Conservation (phyloP, 2,888 invertebrate genomes). For the Tenthredo mesomela region DNA sequence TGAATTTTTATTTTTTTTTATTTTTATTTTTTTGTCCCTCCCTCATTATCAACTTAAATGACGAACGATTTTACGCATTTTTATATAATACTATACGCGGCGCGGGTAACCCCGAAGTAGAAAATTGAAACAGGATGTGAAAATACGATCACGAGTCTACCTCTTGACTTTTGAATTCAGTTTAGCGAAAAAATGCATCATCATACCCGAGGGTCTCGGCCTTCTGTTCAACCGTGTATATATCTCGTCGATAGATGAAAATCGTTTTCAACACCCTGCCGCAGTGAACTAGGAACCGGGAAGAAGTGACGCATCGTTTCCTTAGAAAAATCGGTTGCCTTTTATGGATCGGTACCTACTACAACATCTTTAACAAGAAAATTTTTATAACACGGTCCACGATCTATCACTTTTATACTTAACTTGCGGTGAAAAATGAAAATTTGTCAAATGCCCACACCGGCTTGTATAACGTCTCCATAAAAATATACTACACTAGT, state of each 20-base stretch:
- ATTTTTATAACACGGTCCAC: constrained; percentile 53
- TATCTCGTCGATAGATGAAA: constrained; percentile 44
- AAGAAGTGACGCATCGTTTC: constrained; percentile 52
- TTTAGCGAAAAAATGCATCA: constrained; percentile 41
- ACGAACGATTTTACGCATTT: constrained; percentile 22
- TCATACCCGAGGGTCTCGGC: constrained; percentile 41
- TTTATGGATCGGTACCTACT: constrained; percentile 22
- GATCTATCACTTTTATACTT: constrained; percentile 44
- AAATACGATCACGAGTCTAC: constrained; percentile 7
- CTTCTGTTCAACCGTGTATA: constrained; percentile 32
- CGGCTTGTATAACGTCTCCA: constrained; percentile 69
- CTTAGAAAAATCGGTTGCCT: constrained; percentile 48
- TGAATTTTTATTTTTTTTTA: neutral
- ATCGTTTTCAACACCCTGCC: constrained; percentile 49
- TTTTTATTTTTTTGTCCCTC: neutral
- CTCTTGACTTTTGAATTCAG: constrained; percentile 44
- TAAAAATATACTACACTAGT: constrained; percentile 61
- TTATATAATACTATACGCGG: neutral
- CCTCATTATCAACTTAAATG: neutral
- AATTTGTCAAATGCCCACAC: constrained; percentile 72
- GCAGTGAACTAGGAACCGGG: constrained; percentile 38
- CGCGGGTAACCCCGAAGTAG: neutral
- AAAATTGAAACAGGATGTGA: constrained; percentile 41
- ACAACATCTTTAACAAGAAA: constrained; percentile 62
- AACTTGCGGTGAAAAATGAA: constrained; percentile 58